A percentile compares a stretch with the other conserved stretches of the same genome.
phyloP scores from a whole-genome alignment of 2,113 vertebrate genomes.

The Apus apus region DNA sequence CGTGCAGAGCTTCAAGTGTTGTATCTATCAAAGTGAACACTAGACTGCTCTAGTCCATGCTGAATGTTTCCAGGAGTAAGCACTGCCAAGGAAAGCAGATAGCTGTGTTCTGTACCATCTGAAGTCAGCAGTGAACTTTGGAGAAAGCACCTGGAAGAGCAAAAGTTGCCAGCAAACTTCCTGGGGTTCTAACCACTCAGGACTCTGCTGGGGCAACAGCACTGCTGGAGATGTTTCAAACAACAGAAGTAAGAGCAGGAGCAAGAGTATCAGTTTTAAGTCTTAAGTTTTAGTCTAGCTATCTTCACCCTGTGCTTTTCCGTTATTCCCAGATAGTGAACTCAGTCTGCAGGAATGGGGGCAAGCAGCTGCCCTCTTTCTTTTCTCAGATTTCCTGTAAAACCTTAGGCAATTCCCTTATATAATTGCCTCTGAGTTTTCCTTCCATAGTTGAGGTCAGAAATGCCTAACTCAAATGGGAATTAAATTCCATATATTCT shows the following conservation, averaged over 20 bases:
- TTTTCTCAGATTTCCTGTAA: not conserved
- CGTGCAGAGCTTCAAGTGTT: not conserved
- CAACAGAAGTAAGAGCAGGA: not conserved
- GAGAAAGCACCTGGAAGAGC: not conserved
- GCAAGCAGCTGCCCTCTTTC: not conserved
- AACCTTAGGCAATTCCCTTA: not conserved
- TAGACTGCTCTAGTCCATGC: not conserved
- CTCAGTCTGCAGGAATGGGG: not conserved
- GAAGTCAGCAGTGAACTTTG: not conserved
- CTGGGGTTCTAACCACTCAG: not conserved
- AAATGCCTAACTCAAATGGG: not conserved
- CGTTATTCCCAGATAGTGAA: not conserved
- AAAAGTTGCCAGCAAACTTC: not conserved
- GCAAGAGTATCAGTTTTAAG: not conserved
- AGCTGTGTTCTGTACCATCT: not conserved
- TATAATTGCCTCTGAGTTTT: not conserved
- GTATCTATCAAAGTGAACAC: not conserved
- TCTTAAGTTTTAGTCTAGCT: not conserved
- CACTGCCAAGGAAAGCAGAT: not conserved
- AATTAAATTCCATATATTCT: not conserved
- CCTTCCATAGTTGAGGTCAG: not conserved
- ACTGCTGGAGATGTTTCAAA: not conserved
- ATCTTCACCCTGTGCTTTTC: not conserved
- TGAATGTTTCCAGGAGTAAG: not conserved
- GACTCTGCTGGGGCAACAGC: not conserved